Base-by-base conservation (phyloP, 2,888 invertebrate species). In the Acleris emargana region DNA sequence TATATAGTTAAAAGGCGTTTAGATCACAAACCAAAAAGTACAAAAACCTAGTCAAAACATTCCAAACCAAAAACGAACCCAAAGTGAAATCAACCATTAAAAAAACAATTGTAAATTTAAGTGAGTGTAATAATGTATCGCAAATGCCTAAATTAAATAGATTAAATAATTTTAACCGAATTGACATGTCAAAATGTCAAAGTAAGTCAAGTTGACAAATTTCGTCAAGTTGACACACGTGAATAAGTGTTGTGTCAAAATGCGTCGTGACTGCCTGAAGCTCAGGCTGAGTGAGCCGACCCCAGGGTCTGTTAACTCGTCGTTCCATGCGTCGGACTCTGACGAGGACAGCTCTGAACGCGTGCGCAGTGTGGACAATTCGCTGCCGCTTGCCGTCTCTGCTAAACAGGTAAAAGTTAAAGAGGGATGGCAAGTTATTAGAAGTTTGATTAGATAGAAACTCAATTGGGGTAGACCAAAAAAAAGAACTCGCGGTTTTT, bases 191-290 rank as follows among this genome's bases (percentile, higher is more conserved):
- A 83, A 76, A 73, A 90, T 91, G 52, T 52, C 52, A 52, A 6
- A 32, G 11, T 50, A 54, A 47, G 53, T 47, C 20, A 38, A 28
- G 16, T 45, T 47, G 45, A 49, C 22, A 49, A 60, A 54, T 49
- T 49, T 49, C 49, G 62, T 62, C 16, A 16, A 45, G n/a, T 45
- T n/a, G 45, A 45, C 17, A 45, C n/a, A 45, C 45, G 5, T 45
- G 7, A 16, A 5, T 4, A n/a, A n/a, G 45, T 45, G 45, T 5
- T 16, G 45, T 32, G 61, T 61, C 69, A 83, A 76, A 73, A 91
- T 91, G 89, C 86, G 91, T 68, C 88, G 93, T 43, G 93, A 93
- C 73, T 87, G 87, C 69, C 81, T 93, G 49, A 89, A 89, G 70
- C 76, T 93, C 70, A 82, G 92, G 71, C 86, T 93, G 32, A 93